A percentile compares a stretch with the other conserved stretches of the same genome.
Evolutionary conservation across 2,113 vertebrate genomes (phyloP).

Genomic region (Porphyrio hochstetteri): DNA sequence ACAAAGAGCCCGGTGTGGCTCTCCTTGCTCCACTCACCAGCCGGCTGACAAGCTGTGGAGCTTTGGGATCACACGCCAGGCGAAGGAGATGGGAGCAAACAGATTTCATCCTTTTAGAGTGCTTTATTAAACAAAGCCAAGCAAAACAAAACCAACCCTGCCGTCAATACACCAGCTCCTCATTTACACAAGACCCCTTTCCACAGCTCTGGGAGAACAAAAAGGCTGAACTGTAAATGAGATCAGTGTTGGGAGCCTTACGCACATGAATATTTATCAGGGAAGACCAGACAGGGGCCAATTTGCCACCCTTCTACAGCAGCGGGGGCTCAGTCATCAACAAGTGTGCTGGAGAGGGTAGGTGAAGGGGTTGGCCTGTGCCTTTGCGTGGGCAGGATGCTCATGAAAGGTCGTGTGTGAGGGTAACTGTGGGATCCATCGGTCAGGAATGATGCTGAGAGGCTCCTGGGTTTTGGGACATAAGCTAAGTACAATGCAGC

Average conservation of each 20-base stretch:
- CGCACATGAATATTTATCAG: not conserved
- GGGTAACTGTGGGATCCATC: not conserved
- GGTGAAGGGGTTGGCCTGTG: not conserved
- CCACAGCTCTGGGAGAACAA: not conserved
- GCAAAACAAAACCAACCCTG: not conserved
- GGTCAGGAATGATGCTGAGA: not conserved
- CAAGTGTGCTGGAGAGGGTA: not conserved
- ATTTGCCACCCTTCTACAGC: not conserved
- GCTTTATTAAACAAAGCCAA: conserved; percentile 57
- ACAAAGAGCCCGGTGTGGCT: not conserved
- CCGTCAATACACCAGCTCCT: not conserved
- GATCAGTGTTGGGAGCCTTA: not conserved
- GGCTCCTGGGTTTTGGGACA: not conserved
- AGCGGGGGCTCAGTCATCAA: not conserved
- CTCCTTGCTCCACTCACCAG: fast-evolving
- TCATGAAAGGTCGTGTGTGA: fast-evolving
- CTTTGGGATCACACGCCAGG: not conserved
- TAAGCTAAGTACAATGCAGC: not conserved
- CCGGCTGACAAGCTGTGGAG: not conserved
- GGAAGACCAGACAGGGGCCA: not conserved
- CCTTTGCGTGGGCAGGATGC: not conserved
- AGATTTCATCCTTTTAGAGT: not conserved
- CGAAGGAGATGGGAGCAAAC: not conserved
- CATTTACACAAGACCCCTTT: not conserved
- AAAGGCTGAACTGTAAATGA: not conserved